Evolutionary conservation across 2,888 invertebrate species (phyloP), one percentile per base, ranked within the genome.

Genomic region (Volucella inanis): DNA sequence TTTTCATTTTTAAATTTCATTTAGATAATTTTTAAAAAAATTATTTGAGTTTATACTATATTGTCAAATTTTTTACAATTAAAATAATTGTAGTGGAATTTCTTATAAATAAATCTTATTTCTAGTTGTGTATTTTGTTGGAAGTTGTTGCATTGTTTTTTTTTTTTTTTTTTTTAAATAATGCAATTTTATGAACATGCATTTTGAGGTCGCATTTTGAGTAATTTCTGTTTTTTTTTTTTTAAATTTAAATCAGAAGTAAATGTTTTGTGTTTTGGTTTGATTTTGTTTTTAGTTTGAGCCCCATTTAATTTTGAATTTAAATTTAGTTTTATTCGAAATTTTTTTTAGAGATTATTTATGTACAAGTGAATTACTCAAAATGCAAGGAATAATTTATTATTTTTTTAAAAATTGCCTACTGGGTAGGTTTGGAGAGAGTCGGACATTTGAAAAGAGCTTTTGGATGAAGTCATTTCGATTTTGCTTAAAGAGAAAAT

Each of bases 51-150:
- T 79, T 85, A 81, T 80, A 70, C 81, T 85, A 85, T 87, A 87
- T 87, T 87, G 87, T 87, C 87, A 85, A 87, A 76, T 87, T 87
- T 31, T 31, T 82, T 87, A 87, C 83, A 87, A 76, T 87, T 78
- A 59, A 72, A 71, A 82, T 85, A 86, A 81, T 82, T 82, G 82
- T 86, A 74, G 71, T 71, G 45, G 59, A 84, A 75, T 80, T 71
- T 67, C 75, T 80, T 74, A 84, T 52, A 15, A 18, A 31, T 57
- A 79, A 79, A 59, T 65, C 55, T 50, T 77, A 52, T 59, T 72
- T 12, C 31, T 45, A n/a, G 11, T 65, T 22, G 49, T 38, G 22
- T 18, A 18, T 55, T 31, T 45, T 45, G 49, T 52, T 50, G 31
- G 18, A 47, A 50, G 31, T 54, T 41, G 15, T n/a, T 31, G 12